phyloP scores from a whole-genome alignment of 35 echinoderm and acorn worm species.

The Acanthaster planci region DNA sequence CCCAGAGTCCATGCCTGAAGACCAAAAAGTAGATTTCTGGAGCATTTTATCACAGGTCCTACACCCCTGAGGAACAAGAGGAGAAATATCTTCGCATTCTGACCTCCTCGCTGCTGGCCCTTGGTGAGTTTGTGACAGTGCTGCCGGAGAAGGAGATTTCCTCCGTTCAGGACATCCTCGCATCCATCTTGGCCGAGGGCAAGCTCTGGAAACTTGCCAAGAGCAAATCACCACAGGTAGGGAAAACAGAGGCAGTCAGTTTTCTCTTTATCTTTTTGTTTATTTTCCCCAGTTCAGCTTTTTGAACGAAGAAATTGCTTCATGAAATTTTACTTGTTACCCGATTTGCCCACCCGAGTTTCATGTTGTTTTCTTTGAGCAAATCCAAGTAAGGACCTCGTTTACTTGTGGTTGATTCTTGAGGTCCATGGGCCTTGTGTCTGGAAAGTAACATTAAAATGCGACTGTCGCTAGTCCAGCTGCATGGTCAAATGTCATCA shows the following conservation, averaged over 20 bases:
- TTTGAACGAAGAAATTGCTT: not conserved
- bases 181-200: constrained; percentile 52
- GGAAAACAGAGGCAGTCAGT: not conserved
- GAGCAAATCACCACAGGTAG: constrained; percentile 69
- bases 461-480: too few relatives aligned
- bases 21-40: too few relatives aligned
- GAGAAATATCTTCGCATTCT: constrained; percentile 72
- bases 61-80: constrained; percentile 73
- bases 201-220: constrained; percentile 92
- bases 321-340: not conserved
- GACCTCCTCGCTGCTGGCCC: constrained; percentile 59
- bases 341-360: too few relatives aligned
- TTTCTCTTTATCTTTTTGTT: not conserved
- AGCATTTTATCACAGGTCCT: constrained; percentile 53
- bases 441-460: too few relatives aligned
- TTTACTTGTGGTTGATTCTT: too few relatives aligned
- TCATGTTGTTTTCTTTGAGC: too few relatives aligned
- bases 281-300: not conserved
- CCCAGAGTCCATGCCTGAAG: too few relatives aligned
- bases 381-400: too few relatives aligned
- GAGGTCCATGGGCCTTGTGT: too few relatives aligned
- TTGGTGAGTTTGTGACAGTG: constrained; percentile 57
- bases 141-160: constrained; percentile 48
- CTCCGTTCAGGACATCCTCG: constrained; percentile 32
- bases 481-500: too few relatives aligned